Base-by-base conservation (phyloP, 2,113 vertebrate genomes). In the Diphyllodes magnificus region DNA sequence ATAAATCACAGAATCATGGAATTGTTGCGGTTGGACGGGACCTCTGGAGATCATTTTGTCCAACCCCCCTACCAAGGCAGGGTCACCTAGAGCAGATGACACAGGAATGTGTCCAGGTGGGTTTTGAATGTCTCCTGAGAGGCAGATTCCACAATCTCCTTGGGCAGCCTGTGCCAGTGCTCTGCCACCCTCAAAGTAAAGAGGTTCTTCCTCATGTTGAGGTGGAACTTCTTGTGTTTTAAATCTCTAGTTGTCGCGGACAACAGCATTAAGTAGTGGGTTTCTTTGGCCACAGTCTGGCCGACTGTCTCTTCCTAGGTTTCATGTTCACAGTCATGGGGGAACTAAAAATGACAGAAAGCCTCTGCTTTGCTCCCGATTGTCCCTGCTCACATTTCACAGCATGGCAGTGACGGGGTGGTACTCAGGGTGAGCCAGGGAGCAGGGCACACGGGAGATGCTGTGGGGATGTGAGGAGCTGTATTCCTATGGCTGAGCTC, bases 281-380 rank as follows among this genome's bases (percentile, higher is more conserved):
- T 28, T 69, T 90, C 4, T 2, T 11, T 9, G 1, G 35, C 61
- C 2, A 1, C 39, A 40, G 0, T 31, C 39, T 75, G 40, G 12
- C 35, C 0, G 0, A 4, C 39, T 69, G 13, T 54, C 33, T 30
- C 30, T 64, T 81, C 35, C 30, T 3, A 1, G 9, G 17, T 63
- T 78, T 75, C 51, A 14, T 19, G 7, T 71, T 86, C 7, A 2
- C 16, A 33, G n/a, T 63, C 33, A 20, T 0, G 2, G 30, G 30
- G 40, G 27, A 91, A 18, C 61, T 1, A 2, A 70, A 88, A 42
- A 49, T 39, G 54, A 54, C 22, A 77, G 20, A 68, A 85, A 44
- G 0, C 13, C 12, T 59, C 23, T 0, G 2, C 11, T 75, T 71
- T 76, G 63, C 25, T 49, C 25, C 31, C 0, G 0, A 0, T 54